Conservation (phyloP, 30 jellyfish, hydroid and myxozoan genomes). For the Turritopsis dohrnii region DNA sequence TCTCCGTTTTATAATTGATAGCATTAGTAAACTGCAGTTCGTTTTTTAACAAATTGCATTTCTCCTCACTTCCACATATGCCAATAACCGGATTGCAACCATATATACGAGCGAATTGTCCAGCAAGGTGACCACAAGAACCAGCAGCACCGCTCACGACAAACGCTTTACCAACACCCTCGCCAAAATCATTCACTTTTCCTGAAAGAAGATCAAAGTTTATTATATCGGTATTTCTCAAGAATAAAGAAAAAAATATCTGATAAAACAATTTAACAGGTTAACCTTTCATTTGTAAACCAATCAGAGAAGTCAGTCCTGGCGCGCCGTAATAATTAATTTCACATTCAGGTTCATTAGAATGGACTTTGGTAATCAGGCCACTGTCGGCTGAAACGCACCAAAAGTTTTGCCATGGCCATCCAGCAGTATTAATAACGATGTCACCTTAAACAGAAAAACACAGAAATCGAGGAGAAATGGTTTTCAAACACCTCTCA, state of each 20-base stretch:
- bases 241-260: neutral
- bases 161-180: slow-evolving; percentile 32
- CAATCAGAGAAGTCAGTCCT: slow-evolving; percentile 45
- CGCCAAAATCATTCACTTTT: neutral
- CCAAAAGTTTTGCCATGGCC: neutral
- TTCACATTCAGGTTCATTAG: neutral
- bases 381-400: neutral
- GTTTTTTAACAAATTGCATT: slow-evolving; percentile 23
- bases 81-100: slow-evolving; percentile 48
- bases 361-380: neutral
- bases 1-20: slow-evolving; percentile 40
- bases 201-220: neutral
- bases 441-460: neutral
- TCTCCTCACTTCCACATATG: slow-evolving; percentile 53
- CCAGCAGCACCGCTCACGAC: slow-evolving; percentile 72
- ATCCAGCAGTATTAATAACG: neutral
- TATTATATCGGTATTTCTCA: neutral
- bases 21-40: slow-evolving; percentile 44
- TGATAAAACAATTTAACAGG: neutral
- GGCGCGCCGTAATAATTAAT: slow-evolving; percentile 31
- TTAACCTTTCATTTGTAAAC: slow-evolving; percentile 23
- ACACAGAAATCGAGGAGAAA: neutral
- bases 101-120: slow-evolving; percentile 43
- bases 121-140: slow-evolving; percentile 50
- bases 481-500: neutral